Base-by-base conservation (phyloP, 2,797 vertebrate species). In the Phoeniculus purpureus region DNA sequence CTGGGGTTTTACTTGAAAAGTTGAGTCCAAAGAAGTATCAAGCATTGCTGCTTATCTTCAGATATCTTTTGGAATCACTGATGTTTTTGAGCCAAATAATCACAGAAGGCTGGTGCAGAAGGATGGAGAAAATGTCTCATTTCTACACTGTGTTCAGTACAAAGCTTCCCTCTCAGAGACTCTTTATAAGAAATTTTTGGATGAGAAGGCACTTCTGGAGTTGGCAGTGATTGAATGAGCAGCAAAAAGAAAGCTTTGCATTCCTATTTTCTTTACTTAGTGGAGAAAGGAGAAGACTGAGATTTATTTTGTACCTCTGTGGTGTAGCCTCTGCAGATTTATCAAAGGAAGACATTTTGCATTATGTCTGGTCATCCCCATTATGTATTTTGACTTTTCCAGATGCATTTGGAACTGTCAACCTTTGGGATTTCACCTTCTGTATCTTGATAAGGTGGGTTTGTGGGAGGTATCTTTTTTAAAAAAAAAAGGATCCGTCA, bases 391-490 rank as follows among this genome's bases (percentile, higher is more conserved):
- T 94, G 94, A 95, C 92, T 95, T 95, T 96, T 95, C 94, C 94
- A 93, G 91, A 88, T 83, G 91, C 54, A 0, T 96, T 96, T 96
- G 92, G 87, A 95, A 95, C 94, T 94, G 94, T 96, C 91, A 95
- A 81, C 91, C 87, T 94, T 95, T 95, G 94, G 91, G 89, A 93
- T 95, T 93, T 96, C 92, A 95, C 85, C 95, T 95, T 95, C 94
- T 96, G 60, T 96, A 81, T 95, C 91, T 94, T 95, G 71, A 64
- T 95, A 96, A 92, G 89, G 91, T 95, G 94, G 95, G 91, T 95
- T 95, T 95, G 92, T 16, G 6, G 91, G 91, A 94, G 92, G 85
- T 78, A 55, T 79, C 45, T 89, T 66, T 50, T 43, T 51, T 51
- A 15, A 10, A 37, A 50, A 72, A 58, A 17, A 62, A 45, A 13